Conservation (phyloP, 2,888 invertebrate species). For the Odontomyia ornata region DNA sequence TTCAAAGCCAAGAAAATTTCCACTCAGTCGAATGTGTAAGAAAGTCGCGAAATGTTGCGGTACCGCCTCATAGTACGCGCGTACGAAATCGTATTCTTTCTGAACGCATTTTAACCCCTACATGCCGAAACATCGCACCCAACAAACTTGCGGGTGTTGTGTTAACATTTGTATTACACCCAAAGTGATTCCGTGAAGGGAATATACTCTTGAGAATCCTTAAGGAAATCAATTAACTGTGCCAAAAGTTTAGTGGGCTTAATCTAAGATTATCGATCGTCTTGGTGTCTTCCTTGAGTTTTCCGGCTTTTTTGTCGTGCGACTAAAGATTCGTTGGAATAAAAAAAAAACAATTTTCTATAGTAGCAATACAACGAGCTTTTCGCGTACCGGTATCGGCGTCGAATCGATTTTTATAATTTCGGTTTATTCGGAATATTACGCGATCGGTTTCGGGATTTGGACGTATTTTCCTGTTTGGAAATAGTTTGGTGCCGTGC, state of each 20-base stretch:
- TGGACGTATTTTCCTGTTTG: slow-evolving; percentile 33
- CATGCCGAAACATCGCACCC: neutral
- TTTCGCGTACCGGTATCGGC: neutral
- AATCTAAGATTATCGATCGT: neutral
- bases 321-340: no score
- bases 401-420: neutral
- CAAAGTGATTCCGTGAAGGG: neutral
- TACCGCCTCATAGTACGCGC: neutral
- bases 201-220: neutral
- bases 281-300: neutral
- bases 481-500: slow-evolving; percentile 38
- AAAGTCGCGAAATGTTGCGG: slow-evolving; percentile 37
- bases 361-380: no score
- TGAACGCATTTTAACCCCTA: slow-evolving; percentile 6
- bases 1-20: slow-evolving; percentile 22
- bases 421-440: slow-evolving; percentile 14
- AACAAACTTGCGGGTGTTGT: neutral
- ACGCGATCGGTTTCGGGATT: slow-evolving; percentile 20
- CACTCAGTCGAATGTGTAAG: slow-evolving; percentile 30
- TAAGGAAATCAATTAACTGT: slow-evolving; percentile 10
- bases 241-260: slow-evolving; percentile 35
- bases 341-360: neutral
- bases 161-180: neutral
- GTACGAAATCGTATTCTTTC: slow-evolving; percentile 4
- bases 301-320: slow-evolving; percentile 5